phyloP scores from a whole-genome alignment of 2,888 invertebrate genomes.

The Heteropelma amictum region DNA sequence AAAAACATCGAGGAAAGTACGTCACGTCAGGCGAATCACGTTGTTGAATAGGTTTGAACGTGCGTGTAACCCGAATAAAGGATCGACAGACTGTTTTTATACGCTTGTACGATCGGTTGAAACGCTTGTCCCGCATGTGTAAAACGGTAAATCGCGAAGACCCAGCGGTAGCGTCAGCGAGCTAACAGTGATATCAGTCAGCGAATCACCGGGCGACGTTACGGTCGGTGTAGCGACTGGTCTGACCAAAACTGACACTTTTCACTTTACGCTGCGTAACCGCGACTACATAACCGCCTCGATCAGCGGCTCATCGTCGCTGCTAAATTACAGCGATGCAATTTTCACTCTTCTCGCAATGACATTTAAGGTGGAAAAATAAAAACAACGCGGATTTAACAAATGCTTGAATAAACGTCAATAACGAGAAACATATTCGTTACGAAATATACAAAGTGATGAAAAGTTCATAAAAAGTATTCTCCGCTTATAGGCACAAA shows the following conservation, averaged over 20 bases:
- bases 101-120: slow-evolving; percentile 5
- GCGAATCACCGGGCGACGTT: slow-evolving; percentile 8
- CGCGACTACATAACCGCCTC: slow-evolving; percentile 34
- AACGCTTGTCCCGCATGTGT: slow-evolving; percentile 9
- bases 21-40: not conserved
- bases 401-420: too few species aligned
- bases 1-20: not conserved
- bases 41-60: slow-evolving; percentile 38
- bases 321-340: not conserved
- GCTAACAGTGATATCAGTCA: slow-evolving; percentile 34
- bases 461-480: too few species aligned
- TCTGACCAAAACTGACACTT: slow-evolving; percentile 54
- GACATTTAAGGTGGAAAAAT: too few species aligned
- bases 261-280: slow-evolving; percentile 50
- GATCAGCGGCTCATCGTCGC: slow-evolving; percentile 28
- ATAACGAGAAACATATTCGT: too few species aligned
- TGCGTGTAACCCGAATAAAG: not conserved
- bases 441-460: too few species aligned
- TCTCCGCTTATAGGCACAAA: too few species aligned
- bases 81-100: slow-evolving; percentile 25
- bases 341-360: not conserved
- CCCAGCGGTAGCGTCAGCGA: slow-evolving; percentile 17
- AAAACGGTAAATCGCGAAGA: slow-evolving; percentile 23
- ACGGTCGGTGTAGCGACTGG: slow-evolving; percentile 40
- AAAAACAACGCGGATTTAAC: too few species aligned